Conservation (phyloP, 1,140 invertebrate genomes). For the Drosophila quadrilineata region DNA sequence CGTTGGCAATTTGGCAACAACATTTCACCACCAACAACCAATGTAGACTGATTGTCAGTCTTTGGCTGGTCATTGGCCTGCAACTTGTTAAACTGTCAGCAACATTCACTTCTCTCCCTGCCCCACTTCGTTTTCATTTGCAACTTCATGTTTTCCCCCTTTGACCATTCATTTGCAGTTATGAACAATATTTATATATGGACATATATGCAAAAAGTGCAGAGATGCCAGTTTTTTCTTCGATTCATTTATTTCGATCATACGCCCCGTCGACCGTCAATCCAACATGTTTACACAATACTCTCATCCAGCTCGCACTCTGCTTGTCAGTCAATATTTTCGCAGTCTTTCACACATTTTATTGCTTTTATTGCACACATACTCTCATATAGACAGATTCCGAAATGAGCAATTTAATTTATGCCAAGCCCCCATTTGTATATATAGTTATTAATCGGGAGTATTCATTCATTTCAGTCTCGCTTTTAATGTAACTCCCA, state of each 20-base stretch:
- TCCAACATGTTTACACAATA: conserved; percentile 39
- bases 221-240: background rate
- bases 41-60: background rate
- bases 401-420: conserved; percentile 54
- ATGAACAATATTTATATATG: conserved; percentile 12
- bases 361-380: conserved; percentile 29
- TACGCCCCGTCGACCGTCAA: conserved; percentile 23
- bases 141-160: background rate
- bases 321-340: conserved; percentile 56
- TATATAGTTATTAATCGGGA: too few species aligned
- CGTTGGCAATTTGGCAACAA: conserved; percentile 6
- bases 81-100: too few species aligned
- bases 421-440: conserved; percentile 11
- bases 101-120: background rate
- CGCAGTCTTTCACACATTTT: conserved; percentile 8
- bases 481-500: too few species aligned
- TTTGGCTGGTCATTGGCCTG: too few species aligned
- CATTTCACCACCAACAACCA: background rate
- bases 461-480: too few species aligned
- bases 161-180: conserved; percentile 16
- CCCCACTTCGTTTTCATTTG: background rate
- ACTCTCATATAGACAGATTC: background rate
- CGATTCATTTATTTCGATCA: conserved; percentile 26
- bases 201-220: conserved; percentile 3
- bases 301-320: conserved; percentile 10